phyloP scores from a whole-genome alignment of 2,797 vertebrate species.

The Acanthurus lineatus region DNA sequence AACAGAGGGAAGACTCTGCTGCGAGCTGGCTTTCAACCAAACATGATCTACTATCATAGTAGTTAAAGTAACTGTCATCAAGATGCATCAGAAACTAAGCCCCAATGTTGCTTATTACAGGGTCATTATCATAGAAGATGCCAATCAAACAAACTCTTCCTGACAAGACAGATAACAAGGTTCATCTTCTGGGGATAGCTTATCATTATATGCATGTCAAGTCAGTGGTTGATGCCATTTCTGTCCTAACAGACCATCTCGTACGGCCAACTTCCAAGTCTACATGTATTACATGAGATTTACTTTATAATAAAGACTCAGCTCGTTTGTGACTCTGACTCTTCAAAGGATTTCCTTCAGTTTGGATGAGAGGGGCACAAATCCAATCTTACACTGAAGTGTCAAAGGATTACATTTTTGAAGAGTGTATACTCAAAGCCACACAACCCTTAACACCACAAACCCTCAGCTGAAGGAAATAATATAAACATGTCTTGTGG shows the following conservation, averaged over 20 bases:
- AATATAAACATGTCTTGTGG: conserved; percentile 12
- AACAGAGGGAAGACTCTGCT: background rate
- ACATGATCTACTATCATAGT: background rate
- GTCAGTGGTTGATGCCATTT: conserved; percentile 15
- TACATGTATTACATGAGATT: conserved; percentile 27
- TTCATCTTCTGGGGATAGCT: conserved; percentile 3
- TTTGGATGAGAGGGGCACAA: conserved; percentile 40
- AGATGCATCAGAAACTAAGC: background rate
- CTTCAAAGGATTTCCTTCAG: conserved; percentile 47
- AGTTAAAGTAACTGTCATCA: background rate
- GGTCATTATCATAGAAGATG: conserved; percentile 10
- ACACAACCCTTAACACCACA: conserved; percentile 41
- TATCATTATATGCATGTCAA: conserved; percentile 41
- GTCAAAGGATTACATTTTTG: conserved; percentile 54
- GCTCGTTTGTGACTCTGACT: conserved; percentile 12
- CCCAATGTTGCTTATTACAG: conserved; percentile 22
- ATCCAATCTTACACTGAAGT: conserved; percentile 50
- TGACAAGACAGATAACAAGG: conserved; percentile 32
- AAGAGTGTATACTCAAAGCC: conserved; percentile 47
- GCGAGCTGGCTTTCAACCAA: conserved; percentile 11
- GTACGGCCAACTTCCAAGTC: conserved; percentile 7
- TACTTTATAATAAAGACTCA: conserved; percentile 12
- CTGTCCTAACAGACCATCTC: background rate
- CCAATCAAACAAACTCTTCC: conserved; percentile 32
- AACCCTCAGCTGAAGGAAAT: conserved; percentile 33